Evolutionary conservation across 1,140 invertebrate genomes (phyloP), one percentile per base, ranked within the genome.

Genomic region (Liolophura sinensis): DNA sequence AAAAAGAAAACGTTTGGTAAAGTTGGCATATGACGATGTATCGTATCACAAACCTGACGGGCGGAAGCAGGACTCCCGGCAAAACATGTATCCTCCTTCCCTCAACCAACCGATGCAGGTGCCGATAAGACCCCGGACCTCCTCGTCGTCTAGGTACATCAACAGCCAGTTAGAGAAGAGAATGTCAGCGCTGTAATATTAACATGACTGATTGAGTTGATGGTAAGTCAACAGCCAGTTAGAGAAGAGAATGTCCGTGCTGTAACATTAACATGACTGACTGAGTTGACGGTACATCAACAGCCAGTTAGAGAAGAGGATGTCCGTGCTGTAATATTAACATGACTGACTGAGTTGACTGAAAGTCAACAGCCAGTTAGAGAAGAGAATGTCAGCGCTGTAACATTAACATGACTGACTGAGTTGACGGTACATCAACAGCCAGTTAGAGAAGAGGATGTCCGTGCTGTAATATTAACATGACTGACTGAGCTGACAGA

Each of bases 111-210:
- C 62, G 6, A 89, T 69, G 47, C 86, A 79, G 62, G 86, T 87
- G 40, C 74, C 65, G 9, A 88, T 73, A 12, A 89, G 77, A 18
- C 79, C 70, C 48, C 83, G 73, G 6, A 87, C 82, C 71, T 89
- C 88, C 6, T 78, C 74, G 68, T 89, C 87, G 49, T 76, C 76
- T 47, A 89, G 69, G 72, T 89, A 89, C 89, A 89, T 89, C 56
- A 89, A 81, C 20, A 89, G 79, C 88, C 89, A 89, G 73, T 89
- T 89, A 70, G 87, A 87, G 77, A 89, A 89, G 5, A 89, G 83
- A 22, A 89, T 63, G 70, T 89, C 87, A 49, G 78, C 73, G 64
- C 85, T 86, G 66, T 11, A 75, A 71, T 24, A 68, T 18, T 56
- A 55, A 58, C 59, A 24, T 50, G 52, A 11, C 16, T n/a, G n/a